Conservation (phyloP, 2,888 invertebrate genomes). For the Brenthis hecate region DNA sequence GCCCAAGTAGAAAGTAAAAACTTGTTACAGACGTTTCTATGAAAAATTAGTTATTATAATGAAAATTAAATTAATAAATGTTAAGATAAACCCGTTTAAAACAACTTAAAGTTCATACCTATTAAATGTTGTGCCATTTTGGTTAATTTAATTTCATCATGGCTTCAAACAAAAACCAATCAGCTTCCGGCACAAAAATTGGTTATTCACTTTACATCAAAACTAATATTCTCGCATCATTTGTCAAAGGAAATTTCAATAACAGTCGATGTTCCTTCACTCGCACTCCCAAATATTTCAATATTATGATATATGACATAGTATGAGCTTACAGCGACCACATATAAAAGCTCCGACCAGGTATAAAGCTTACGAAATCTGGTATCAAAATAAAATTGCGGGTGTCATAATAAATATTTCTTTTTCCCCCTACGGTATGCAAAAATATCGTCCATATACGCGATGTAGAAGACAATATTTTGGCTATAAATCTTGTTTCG, state of each 20-base stretch:
- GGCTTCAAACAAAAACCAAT: neutral
- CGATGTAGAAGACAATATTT: conserved; percentile 65
- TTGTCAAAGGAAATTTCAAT: conserved; percentile 76
- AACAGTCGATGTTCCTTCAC: conserved; percentile 59
- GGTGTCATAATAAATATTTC: conserved; percentile 61
- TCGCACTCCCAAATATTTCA: conserved; percentile 65
- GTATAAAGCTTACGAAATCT: conserved; percentile 13
- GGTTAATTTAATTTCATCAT: too few relatives aligned
- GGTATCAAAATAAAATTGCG: conserved; percentile 49
- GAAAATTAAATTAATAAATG: too few relatives aligned
- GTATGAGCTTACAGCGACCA: conserved; percentile 55
- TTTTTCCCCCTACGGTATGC: conserved; percentile 69
- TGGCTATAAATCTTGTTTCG: conserved; percentile 75
- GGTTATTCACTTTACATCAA: neutral
- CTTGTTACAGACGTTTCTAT: too few relatives aligned
- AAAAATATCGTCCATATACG: conserved; percentile 70
- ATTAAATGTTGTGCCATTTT: too few relatives aligned
- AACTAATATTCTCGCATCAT: conserved; percentile 57
- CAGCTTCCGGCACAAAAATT: neutral
- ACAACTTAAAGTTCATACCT: too few relatives aligned
- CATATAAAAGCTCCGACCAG: neutral
- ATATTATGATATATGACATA: conserved; percentile 77
- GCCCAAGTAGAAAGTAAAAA: too few relatives aligned
- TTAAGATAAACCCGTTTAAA: too few relatives aligned
- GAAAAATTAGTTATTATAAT: too few relatives aligned